Evolutionary conservation across 2,888 invertebrate species (phyloP).

Genomic region (Pyrrhia umbra): DNA sequence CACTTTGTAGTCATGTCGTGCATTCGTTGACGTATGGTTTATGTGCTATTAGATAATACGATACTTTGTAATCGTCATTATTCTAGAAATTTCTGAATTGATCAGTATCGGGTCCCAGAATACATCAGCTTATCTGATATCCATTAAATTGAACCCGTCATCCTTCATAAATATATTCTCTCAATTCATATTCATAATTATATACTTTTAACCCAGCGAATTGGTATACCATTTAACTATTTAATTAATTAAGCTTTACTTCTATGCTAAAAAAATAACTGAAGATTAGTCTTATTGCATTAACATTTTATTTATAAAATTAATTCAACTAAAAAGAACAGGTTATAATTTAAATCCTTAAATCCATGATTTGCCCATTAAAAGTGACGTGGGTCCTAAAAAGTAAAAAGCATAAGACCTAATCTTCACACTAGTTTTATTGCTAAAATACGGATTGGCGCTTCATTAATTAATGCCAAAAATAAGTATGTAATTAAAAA

Average conservation of each 20-base stretch:
- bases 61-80: not conserved
- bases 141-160: no score
- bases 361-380: not conserved
- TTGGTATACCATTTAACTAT: no score
- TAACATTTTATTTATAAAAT: not conserved
- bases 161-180: no score
- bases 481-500: not conserved
- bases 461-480: not conserved
- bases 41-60: constrained; percentile 11
- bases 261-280: no score
- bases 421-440: not conserved
- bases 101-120: not conserved
- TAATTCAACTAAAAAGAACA: not conserved
- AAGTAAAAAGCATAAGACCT: not conserved
- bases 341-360: not conserved
- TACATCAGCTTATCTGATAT: not conserved
- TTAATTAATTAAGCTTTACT: no score
- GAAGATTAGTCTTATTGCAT: not conserved
- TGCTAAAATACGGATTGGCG: not conserved
- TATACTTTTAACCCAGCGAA: no score
- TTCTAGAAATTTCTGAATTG: not conserved
- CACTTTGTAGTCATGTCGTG: constrained; percentile 30
- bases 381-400: not conserved
- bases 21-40: constrained; percentile 21
- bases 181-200: no score